These are phyloP conservation scores for Gallinago paraguaiae DNA, from an alignment of 2,113 vertebrate genomes.

Conservation along the genomic window DNA sequence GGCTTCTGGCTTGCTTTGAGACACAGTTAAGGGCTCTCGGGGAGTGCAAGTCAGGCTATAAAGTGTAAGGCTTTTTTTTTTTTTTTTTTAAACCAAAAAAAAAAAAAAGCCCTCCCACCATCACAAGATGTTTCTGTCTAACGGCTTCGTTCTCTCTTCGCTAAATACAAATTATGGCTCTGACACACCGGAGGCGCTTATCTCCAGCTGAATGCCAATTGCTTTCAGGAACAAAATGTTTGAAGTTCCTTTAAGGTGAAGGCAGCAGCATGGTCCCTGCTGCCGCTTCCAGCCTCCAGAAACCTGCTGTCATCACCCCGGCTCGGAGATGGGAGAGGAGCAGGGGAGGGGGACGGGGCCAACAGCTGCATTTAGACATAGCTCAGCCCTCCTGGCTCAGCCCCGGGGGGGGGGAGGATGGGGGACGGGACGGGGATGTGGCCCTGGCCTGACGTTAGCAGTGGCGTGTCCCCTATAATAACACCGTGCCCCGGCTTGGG, in stretches of 20 bases:
- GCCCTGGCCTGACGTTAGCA: background rate
- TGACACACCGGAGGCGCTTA: conserved; percentile 58
- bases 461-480: conserved; percentile 16
- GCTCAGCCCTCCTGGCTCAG: conserved; percentile 10
- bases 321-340: background rate
- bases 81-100: background rate
- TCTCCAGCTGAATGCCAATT: conserved; percentile 64
- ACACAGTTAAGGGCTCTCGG: background rate
- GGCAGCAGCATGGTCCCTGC: background rate
- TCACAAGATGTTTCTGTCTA: conserved; percentile 71
- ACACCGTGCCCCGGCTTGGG: accelerated
- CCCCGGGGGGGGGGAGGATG: too few relatives aligned
- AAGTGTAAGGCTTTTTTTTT: background rate
- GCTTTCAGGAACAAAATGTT: conserved; percentile 58
- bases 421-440: background rate
- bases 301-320: background rate
- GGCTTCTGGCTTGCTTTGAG: background rate
- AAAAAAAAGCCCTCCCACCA: conserved; percentile 57
- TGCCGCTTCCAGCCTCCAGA: background rate
- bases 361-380: background rate
- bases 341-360: background rate
- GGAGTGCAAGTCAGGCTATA: conserved; percentile 42
- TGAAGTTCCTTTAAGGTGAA: conserved; percentile 69
- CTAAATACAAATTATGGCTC: conserved; percentile 63
- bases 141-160: conserved; percentile 45